These are phyloP conservation scores for Rhopilema esculentum DNA, from an alignment of 30 jellyfish, hydroid and myxozoan species.

Conservation along the genomic window DNA sequence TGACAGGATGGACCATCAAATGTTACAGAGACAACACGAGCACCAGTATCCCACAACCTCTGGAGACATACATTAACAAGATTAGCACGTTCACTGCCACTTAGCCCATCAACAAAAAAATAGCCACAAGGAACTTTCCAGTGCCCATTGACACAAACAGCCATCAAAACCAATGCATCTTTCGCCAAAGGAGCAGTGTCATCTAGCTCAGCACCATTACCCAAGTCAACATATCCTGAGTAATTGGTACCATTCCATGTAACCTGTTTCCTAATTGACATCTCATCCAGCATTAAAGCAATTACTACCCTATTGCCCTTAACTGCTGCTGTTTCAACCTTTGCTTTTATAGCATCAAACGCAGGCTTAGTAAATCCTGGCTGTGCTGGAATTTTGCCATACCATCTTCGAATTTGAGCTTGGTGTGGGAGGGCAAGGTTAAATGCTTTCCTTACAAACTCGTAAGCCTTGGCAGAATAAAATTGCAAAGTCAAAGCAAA, in stretches of 20 bases:
- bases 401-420: constrained; percentile 58
- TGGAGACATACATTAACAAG: constrained; percentile 32
- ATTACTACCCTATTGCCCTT: constrained; percentile 24
- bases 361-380: constrained; percentile 72
- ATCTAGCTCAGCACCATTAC: constrained; percentile 38
- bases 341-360: constrained; percentile 17
- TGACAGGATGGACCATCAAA: constrained; percentile 68
- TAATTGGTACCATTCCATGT: constrained; percentile 44
- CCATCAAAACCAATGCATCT: constrained; percentile 63
- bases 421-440: constrained; percentile 69
- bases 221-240: constrained; percentile 60
- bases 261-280: constrained; percentile 66
- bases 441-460: constrained; percentile 64
- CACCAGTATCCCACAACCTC: constrained; percentile 34
- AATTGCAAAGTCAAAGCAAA: too few relatives aligned
- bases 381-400: constrained; percentile 46
- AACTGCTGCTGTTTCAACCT: constrained; percentile 23
- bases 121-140: constrained; percentile 73
- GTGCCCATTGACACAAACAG: constrained; percentile 41
- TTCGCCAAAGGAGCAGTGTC: constrained; percentile 54
- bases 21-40: constrained; percentile 19
- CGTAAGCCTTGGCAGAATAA: constrained; percentile 74
- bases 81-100: constrained; percentile 61
- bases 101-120: constrained; percentile 55
- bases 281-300: too few relatives aligned